These are phyloP conservation scores for Drosophila pallidifrons DNA, from an alignment of 1,140 invertebrate genomes.

Conservation along the genomic window DNA sequence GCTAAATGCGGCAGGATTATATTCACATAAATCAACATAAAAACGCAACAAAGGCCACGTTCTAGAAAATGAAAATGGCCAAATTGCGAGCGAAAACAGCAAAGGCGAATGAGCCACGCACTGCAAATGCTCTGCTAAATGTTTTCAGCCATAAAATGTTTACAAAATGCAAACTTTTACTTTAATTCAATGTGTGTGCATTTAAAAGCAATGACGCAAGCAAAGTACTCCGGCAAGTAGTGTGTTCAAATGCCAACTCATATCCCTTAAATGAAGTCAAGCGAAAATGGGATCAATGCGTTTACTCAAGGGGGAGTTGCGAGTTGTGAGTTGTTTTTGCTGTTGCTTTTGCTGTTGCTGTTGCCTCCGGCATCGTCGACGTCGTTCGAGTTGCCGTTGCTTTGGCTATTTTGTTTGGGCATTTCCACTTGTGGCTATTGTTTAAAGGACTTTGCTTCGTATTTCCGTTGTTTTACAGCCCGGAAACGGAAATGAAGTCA, in stretches of 20 bases:
- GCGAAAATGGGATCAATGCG: slow-evolving; percentile 70
- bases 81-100: slow-evolving; percentile 21
- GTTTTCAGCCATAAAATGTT: background rate
- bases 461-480: slow-evolving; percentile 52
- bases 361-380: too few relatives aligned
- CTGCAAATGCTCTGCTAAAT: slow-evolving; percentile 6
- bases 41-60: slow-evolving; percentile 65
- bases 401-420: slow-evolving; percentile 9
- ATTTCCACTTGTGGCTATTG: slow-evolving; percentile 63
- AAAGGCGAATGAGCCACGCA: background rate
- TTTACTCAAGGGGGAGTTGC: slow-evolving; percentile 12
- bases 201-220: background rate
- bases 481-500: slow-evolving; percentile 77
- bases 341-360: slow-evolving; percentile 3
- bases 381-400: background rate
- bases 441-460: slow-evolving; percentile 59
- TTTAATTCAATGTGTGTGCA: background rate
- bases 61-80: slow-evolving; percentile 36
- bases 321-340: background rate
- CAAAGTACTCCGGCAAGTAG: background rate
- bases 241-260: slow-evolving; percentile 36
- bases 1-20: slow-evolving; percentile 74
- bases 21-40: slow-evolving; percentile 81
- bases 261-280: slow-evolving; percentile 71
- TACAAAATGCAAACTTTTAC: background rate